Evolutionary conservation across 2,888 invertebrate genomes (phyloP), one percentile per base, ranked within the genome.

Genomic region (Himalopsyche tibetana): DNA sequence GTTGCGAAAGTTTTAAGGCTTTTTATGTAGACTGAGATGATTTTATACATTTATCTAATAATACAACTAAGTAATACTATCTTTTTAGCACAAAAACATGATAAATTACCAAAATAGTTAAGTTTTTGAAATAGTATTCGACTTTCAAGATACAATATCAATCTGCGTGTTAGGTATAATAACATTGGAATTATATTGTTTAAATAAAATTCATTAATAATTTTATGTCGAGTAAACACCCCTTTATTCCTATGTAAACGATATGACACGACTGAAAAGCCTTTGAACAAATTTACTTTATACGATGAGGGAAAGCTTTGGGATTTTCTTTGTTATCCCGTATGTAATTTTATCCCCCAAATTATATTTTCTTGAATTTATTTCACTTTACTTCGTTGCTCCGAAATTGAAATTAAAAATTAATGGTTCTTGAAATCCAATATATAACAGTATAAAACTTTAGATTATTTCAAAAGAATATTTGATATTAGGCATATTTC

Each of bases 191-290:
- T 74, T 4, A 74, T 15, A 74, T 74, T 74, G 74, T 74, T 74
- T 74, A 36, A 74, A 38, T 74, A 12, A 74, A 74, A 74, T 15
- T 36, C 38, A 69, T 15, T 74, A 74, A 74, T 38, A 74, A 74
- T 74, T 15, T 74, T 36, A 74, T 74, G 28, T 36, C 5, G 74
- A 74, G 74, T 36, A 28, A 74, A 74, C 74, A 74, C 74, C 74
- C 74, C 36, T 74, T 74, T 36, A 74, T 74, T 74, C 74, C 74
- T 74, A 74, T 74, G 74, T 74, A 74, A 74, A 74, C 74, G 74
- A 74, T 74, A 74, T 36, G 74, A 74, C 74, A 36, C 74, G 74
- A 36, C 19, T 74, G 74, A 74, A 74, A 74, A 74, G 74, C 74
- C 38, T 74, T 74, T 74, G 36, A 74, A 74, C 74, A 74, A 74